Evolutionary conservation across 2,888 invertebrate genomes (phyloP).

Genomic region (Heliconius aoede): DNA sequence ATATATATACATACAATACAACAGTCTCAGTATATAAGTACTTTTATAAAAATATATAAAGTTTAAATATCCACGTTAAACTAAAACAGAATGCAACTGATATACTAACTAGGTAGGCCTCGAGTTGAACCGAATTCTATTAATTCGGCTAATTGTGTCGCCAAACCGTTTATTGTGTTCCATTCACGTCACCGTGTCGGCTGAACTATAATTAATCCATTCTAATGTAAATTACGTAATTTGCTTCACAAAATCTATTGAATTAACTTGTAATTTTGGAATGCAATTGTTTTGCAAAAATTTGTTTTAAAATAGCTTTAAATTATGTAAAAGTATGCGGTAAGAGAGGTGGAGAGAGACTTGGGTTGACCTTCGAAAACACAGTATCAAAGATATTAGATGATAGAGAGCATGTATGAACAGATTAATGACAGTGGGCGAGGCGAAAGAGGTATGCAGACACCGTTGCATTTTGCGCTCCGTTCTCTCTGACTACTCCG

Average conservation of each 20-base stretch:
- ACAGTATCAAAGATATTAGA: too few species aligned
- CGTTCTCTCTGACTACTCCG: too few species aligned
- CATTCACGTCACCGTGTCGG: not conserved
- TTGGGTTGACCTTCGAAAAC: too few species aligned
- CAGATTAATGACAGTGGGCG: too few species aligned
- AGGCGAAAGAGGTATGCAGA: too few species aligned
- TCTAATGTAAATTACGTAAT: not conserved
- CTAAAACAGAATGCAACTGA: not conserved
- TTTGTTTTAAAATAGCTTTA: not conserved
- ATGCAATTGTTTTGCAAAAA: not conserved
- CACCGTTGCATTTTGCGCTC: too few species aligned
- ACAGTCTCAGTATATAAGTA: not conserved
- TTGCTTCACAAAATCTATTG: not conserved
- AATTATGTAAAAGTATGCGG: too few species aligned
- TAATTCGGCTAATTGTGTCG: slow-evolving; percentile 10
- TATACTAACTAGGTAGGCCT: not conserved
- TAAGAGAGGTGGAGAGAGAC: too few species aligned
- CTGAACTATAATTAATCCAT: slow-evolving; percentile 3
- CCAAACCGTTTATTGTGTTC: slow-evolving; percentile 8
- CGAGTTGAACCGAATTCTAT: not conserved
- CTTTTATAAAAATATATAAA: not conserved
- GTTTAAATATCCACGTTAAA: not conserved
- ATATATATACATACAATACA: too few species aligned
- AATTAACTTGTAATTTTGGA: not conserved
- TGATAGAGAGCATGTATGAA: too few species aligned